These are phyloP conservation scores for Excalfactoria chinensis DNA, from an alignment of 2,113 vertebrate genomes.

Conservation along the genomic window DNA sequence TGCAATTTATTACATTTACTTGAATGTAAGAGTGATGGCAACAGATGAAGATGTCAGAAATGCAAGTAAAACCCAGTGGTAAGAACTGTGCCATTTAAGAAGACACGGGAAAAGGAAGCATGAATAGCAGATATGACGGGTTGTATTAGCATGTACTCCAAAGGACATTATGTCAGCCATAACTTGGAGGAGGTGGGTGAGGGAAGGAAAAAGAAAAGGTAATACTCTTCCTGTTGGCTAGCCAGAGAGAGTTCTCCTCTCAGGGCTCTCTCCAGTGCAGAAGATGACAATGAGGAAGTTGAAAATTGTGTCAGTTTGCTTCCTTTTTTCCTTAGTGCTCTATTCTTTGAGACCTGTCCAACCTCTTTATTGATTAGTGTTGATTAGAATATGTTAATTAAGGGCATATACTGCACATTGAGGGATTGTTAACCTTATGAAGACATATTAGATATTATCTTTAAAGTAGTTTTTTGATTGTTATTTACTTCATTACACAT, in stretches of 20 bases:
- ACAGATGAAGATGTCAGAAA: not conserved
- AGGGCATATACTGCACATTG: not conserved
- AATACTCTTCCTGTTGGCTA: not conserved
- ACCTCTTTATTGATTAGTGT: not conserved
- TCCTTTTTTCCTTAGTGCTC: accelerated
- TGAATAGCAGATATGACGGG: accelerated
- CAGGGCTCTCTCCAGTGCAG: not conserved
- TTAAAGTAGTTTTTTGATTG: not conserved
- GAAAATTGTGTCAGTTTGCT: not conserved
- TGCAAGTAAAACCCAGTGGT: not conserved
- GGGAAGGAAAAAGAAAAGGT: not conserved
- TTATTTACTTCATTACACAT: not conserved
- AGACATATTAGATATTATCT: not conserved
- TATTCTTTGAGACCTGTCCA: not conserved
- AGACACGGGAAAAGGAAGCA: not conserved
- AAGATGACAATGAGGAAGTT: not conserved
- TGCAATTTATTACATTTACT: no score
- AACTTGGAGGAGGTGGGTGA: not conserved
- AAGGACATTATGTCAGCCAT: not conserved
- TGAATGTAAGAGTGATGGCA: not conserved
- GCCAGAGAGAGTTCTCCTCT: not conserved
- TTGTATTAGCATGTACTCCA: not conserved
- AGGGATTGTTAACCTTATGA: not conserved
- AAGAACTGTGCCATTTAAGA: not conserved
- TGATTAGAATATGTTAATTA: not conserved